Conservation (phyloP, 2,888 invertebrate species). For the Polyommatus icarus region DNA sequence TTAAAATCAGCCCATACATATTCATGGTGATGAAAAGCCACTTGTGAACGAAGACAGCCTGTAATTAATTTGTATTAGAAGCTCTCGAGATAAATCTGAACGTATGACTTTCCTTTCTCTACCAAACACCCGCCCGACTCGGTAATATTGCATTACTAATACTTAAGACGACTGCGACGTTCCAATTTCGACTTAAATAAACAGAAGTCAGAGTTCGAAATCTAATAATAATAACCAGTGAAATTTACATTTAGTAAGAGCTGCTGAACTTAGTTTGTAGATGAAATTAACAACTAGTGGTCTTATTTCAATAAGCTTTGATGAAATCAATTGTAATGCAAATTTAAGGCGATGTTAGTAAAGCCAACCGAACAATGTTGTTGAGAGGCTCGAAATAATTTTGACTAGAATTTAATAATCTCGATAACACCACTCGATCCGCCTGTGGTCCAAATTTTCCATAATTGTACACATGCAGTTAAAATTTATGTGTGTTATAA, state of each 20-base stretch:
- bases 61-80: conserved; percentile 17
- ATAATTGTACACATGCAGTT: too few species aligned
- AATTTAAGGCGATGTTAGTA: conserved; percentile 25
- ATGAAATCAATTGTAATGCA: conserved; percentile 35
- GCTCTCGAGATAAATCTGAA: conserved; percentile 14
- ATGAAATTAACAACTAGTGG: conserved; percentile 32
- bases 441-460: background rate
- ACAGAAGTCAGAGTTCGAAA: background rate
- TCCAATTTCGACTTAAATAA: conserved; percentile 4
- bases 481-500: too few species aligned
- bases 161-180: background rate
- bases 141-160: conserved; percentile 32
- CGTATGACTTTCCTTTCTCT: conserved; percentile 25
- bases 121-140: conserved; percentile 20
- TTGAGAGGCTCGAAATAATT: conserved; percentile 18
- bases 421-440: background rate
- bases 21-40: background rate
- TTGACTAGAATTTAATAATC: background rate
- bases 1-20: background rate
- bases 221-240: background rate
- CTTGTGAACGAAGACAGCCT: conserved; percentile 11
- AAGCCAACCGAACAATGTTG: background rate
- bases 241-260: conserved; percentile 33
- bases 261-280: conserved; percentile 33
- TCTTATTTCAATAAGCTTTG: conserved; percentile 31